A percentile compares a stretch with the other conserved stretches of the same genome.
Conservation (phyloP, 2,113 vertebrate genomes). For the Salvelinus sp. region DNA sequence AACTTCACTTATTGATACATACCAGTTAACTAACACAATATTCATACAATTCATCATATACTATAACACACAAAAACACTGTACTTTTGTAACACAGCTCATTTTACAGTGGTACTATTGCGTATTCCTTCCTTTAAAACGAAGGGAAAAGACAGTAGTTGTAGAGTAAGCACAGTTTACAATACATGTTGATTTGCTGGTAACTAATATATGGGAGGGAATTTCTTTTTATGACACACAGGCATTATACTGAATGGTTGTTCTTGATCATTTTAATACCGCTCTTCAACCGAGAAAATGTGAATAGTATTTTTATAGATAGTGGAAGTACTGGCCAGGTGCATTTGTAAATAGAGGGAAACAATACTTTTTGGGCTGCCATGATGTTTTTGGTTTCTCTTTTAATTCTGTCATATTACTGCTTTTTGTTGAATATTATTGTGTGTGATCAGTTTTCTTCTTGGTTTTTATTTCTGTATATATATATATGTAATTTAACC, state of each 20-base stretch:
- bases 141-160: constrained; percentile 36
- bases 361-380: constrained; percentile 45
- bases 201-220: constrained; percentile 37
- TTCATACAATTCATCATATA: background rate
- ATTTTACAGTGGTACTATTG: constrained; percentile 45
- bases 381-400: constrained; percentile 27
- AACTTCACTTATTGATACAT: background rate
- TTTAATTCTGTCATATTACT: constrained; percentile 65
- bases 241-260: constrained; percentile 39
- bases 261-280: constrained; percentile 76
- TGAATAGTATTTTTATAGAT: constrained; percentile 99
- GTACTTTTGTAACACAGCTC: constrained; percentile 17
- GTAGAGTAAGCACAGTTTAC: constrained; percentile 74
- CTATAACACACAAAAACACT: constrained; percentile 23
- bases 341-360: constrained; percentile 92
- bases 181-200: constrained; percentile 52
- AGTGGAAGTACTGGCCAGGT: constrained; percentile 84
- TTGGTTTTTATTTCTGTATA: constrained; percentile 71
- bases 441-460: constrained; percentile 60
- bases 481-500: constrained; percentile 86
- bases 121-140: constrained; percentile 40
- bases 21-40: background rate
- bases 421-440: constrained; percentile 78
- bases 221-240: constrained; percentile 52
- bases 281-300: constrained; percentile 86